Evolutionary conservation across 2,888 invertebrate genomes (phyloP).

Genomic region (Syritta pipiens): DNA sequence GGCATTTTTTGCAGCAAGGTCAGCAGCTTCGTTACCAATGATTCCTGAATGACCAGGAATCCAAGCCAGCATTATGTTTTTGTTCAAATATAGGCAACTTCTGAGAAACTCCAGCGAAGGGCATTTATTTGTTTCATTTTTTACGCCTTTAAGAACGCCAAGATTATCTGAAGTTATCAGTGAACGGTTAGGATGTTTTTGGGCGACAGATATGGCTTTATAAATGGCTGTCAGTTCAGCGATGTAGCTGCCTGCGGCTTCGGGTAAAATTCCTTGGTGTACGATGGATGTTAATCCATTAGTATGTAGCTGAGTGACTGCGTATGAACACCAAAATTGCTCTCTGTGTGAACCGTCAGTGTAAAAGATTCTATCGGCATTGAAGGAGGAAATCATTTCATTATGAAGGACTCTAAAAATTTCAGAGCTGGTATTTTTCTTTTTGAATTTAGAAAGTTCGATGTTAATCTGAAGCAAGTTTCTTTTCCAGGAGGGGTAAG

Average conservation of each 20-base stretch:
- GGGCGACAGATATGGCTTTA: background rate
- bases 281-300: background rate
- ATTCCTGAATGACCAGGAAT: background rate
- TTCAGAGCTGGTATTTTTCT: background rate
- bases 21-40: background rate
- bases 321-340: background rate
- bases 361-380: background rate
- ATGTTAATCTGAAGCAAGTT: background rate
- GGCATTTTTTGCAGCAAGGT: background rate
- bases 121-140: background rate
- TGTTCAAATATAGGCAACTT: background rate
- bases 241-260: background rate
- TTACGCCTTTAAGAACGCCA: background rate
- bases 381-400: background rate
- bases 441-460: background rate
- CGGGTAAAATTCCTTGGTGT: background rate
- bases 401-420: background rate
- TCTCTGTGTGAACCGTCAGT: constrained; percentile 7
- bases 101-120: background rate
- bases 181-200: background rate
- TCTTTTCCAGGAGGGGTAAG: background rate
- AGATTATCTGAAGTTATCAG: background rate
- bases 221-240: background rate
- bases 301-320: background rate
- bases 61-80: background rate